A percentile compares a stretch with the other conserved stretches of the same genome.
These are phyloP conservation scores for Mactromeris polynyma DNA, from an alignment of 2,888 invertebrate genomes.

Conservation along the genomic window DNA sequence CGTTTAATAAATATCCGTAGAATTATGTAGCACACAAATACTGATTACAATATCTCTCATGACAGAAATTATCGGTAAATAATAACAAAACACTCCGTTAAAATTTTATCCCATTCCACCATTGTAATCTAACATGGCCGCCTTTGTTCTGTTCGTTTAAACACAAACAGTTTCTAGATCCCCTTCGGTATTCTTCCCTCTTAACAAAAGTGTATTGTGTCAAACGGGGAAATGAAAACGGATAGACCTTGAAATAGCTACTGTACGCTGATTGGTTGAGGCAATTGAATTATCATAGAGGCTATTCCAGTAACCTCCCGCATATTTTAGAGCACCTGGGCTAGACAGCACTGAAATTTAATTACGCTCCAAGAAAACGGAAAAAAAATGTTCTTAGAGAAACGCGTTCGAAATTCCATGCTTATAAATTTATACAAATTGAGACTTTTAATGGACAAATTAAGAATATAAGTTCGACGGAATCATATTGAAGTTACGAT, in stretches of 20 bases:
- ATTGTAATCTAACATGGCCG: conserved; percentile 72
- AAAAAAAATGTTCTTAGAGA: conserved; percentile 4
- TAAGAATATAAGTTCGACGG: too few relatives aligned
- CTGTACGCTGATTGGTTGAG: conserved; percentile 66
- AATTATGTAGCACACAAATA: neutral
- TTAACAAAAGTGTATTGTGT: conserved; percentile 12
- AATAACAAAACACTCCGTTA: conserved; percentile 11
- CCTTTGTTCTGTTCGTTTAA: conserved; percentile 77
- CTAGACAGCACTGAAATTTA: neutral
- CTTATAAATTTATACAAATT: too few relatives aligned
- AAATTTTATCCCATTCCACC: conserved; percentile 30
- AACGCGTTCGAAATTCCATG: neutral
- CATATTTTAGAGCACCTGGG: conserved; percentile 36
- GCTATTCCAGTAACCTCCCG: conserved; percentile 73
- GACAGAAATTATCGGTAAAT: neutral
- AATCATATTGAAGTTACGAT: too few relatives aligned
- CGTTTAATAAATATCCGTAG: neutral
- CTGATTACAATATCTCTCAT: neutral
- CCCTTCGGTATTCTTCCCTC: conserved; percentile 60
- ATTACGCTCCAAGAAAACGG: conserved; percentile 1
- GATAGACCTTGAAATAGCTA: conserved; percentile 37
- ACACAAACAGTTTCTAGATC: conserved; percentile 73
- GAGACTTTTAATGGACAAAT: too few relatives aligned
- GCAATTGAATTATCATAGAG: conserved; percentile 63
- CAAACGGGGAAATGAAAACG: conserved; percentile 62